Conservation (phyloP, 2,888 invertebrate genomes). For the Glaucopsyche alexis region DNA sequence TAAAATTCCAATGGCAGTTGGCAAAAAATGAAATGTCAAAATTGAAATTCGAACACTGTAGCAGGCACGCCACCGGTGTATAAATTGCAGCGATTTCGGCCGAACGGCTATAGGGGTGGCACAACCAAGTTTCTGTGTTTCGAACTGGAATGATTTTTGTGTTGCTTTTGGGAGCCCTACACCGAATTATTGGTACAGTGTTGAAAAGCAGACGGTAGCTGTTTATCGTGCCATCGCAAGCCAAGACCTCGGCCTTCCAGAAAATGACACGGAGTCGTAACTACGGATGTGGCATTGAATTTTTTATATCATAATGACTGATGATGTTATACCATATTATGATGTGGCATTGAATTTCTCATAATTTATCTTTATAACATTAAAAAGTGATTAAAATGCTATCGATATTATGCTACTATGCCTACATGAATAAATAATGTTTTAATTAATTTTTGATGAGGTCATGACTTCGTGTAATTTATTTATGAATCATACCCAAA, state of each 20-base stretch:
- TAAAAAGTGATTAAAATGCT: not conserved
- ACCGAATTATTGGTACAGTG: slow-evolving; percentile 39
- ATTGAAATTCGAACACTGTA: slow-evolving; percentile 26
- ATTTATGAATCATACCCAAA: not conserved
- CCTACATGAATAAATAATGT: not conserved
- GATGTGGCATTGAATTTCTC: too few relatives aligned
- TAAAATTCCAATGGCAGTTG: slow-evolving; percentile 26
- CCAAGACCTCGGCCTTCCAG: slow-evolving; percentile 44
- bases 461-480: not conserved
- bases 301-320: not conserved
- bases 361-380: not conserved
- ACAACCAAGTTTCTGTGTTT: not conserved
- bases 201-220: slow-evolving; percentile 52
- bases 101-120: slow-evolving; percentile 9
- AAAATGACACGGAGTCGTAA: slow-evolving; percentile 17
- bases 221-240: slow-evolving; percentile 52
- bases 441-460: not conserved
- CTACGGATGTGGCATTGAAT: slow-evolving; percentile 35
- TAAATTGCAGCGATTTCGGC: slow-evolving; percentile 24
- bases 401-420: not conserved
- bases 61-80: slow-evolving; percentile 24
- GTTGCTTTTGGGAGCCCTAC: slow-evolving; percentile 34
- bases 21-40: slow-evolving; percentile 26
- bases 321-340: too few relatives aligned
- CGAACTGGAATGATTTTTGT: not conserved